Evolutionary conservation across 2,888 invertebrate species (phyloP).

Genomic region (Nomada lathburiana): DNA sequence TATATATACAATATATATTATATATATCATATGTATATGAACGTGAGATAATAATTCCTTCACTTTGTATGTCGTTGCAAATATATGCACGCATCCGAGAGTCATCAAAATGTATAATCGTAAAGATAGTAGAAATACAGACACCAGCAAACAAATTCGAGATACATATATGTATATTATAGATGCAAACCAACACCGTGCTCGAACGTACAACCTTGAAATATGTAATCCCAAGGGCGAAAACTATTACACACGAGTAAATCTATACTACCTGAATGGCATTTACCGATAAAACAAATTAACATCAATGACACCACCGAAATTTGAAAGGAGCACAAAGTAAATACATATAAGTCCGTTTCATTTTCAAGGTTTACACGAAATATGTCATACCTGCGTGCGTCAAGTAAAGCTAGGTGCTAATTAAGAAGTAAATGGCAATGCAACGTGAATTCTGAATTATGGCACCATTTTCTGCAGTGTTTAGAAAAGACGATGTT

Average conservation of each 20-base stretch:
- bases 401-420: slow-evolving; percentile 35
- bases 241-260: background rate
- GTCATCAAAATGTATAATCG: background rate
- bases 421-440: slow-evolving; percentile 13
- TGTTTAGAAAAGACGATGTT: background rate
- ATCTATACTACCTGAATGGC: background rate
- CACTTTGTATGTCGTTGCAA: too few relatives aligned
- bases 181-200: background rate
- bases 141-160: background rate
- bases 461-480: background rate
- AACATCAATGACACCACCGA: background rate
- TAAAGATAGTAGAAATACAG: background rate
- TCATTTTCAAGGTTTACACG: background rate
- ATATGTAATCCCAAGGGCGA: background rate
- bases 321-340: background rate
- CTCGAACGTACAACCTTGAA: background rate
- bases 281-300: background rate
- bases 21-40: background rate
- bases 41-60: too few relatives aligned
- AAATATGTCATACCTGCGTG: background rate
- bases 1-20: background rate
- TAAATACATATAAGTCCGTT: background rate
- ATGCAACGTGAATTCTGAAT: background rate
- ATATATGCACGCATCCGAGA: too few relatives aligned
- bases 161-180: too few relatives aligned